Conservation (phyloP, 2,113 vertebrate genomes). For the Clarias macrocephalus region DNA sequence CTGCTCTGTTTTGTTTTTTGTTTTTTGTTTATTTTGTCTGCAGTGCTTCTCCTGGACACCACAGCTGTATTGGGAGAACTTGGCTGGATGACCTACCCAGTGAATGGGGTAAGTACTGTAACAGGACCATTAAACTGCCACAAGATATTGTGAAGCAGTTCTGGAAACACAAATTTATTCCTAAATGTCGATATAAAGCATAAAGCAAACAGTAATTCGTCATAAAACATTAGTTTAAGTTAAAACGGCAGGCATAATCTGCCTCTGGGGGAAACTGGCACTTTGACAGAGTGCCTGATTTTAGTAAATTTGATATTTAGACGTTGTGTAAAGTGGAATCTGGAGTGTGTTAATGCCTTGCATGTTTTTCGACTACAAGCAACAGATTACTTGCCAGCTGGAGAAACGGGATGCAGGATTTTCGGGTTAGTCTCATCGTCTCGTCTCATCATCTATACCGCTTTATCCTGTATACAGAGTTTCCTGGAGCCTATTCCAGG, state of each 20-base stretch:
- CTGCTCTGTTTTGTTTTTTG: neutral
- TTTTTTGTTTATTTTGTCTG: slow-evolving; percentile 54
- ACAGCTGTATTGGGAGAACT: slow-evolving; percentile 88
- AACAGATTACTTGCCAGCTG: neutral
- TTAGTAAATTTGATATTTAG: slow-evolving; percentile 21
- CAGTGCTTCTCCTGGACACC: slow-evolving; percentile 95
- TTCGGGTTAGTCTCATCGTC: neutral
- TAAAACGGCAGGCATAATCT: slow-evolving; percentile 5
- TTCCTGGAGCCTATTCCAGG: no score
- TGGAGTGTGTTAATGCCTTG: neutral
- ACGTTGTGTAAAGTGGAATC: slow-evolving; percentile 21
- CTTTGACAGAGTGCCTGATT: slow-evolving; percentile 20
- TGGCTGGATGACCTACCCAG: slow-evolving; percentile 94
- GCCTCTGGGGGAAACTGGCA: slow-evolving; percentile 14
- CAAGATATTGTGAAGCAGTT: neutral
- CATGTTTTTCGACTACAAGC: neutral
- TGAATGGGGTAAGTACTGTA: slow-evolving; percentile 90
- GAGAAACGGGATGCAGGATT: neutral
- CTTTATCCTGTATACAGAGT: no score
- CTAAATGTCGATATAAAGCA: neutral
- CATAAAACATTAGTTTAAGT: neutral
- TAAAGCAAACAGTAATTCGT: neutral
- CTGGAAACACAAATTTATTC: neutral
- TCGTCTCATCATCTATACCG: no score
- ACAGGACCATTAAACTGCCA: neutral